A percentile compares a stretch with the other conserved stretches of the same genome.
phyloP scores from a whole-genome alignment of 2,888 invertebrate species.

The Anarsia innoxiella region DNA sequence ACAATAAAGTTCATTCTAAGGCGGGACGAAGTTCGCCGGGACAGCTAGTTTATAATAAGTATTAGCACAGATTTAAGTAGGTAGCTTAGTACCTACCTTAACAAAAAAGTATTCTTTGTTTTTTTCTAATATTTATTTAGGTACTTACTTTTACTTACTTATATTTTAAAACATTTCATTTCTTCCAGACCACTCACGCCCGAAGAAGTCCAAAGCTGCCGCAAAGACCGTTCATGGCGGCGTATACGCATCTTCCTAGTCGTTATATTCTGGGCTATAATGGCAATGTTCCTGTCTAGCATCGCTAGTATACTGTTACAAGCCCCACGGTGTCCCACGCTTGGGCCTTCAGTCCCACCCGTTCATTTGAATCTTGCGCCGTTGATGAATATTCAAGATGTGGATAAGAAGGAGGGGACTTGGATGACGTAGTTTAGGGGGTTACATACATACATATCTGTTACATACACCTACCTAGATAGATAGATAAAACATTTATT shows the following conservation, averaged over 20 bases:
- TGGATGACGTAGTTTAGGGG: not conserved
- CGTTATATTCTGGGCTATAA: slow-evolving; percentile 63
- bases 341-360: slow-evolving; percentile 35
- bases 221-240: slow-evolving; percentile 66
- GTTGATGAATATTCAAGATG: too few relatives aligned
- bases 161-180: not conserved
- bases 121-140: too few relatives aligned
- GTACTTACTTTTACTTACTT: not conserved
- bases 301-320: slow-evolving; percentile 49
- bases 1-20: too few relatives aligned
- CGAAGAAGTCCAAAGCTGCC: slow-evolving; percentile 63
- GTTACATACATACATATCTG: too few relatives aligned
- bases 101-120: too few relatives aligned
- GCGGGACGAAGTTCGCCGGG: too few relatives aligned
- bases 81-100: too few relatives aligned
- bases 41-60: too few relatives aligned
- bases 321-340: slow-evolving; percentile 9
- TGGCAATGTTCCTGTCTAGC: slow-evolving; percentile 60
- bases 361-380: slow-evolving; percentile 43
- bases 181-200: slow-evolving; percentile 52
- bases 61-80: too few relatives aligned
- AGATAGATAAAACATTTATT: too few relatives aligned
- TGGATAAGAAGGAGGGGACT: not conserved
- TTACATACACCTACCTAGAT: too few relatives aligned
- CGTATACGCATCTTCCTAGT: slow-evolving; percentile 55